Evolutionary conservation across 2,797 vertebrate species (phyloP).

Genomic region (Cirrhinus mrigala): DNA sequence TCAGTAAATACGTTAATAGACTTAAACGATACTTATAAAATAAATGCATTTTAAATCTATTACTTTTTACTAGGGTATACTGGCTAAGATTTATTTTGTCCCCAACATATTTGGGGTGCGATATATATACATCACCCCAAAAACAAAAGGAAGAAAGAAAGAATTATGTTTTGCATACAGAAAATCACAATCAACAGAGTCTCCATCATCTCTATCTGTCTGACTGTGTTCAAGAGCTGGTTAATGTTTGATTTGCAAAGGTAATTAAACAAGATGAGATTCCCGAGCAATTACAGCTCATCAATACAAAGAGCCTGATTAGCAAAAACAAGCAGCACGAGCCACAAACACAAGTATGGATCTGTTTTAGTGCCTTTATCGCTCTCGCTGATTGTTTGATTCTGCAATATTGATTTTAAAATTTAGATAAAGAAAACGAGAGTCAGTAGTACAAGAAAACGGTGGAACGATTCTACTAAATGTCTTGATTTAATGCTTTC

Average conservation of each 20-base stretch:
- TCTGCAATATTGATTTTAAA: background rate
- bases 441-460: background rate
- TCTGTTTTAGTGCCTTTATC: background rate
- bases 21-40: too few species aligned
- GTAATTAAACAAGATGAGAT: slow-evolving; percentile 52
- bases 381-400: background rate
- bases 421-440: background rate
- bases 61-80: too few species aligned
- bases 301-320: slow-evolving; percentile 54
- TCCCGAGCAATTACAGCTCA: slow-evolving; percentile 54
- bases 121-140: background rate
- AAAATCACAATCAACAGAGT: slow-evolving; percentile 21
- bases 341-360: slow-evolving; percentile 43
- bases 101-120: too few species aligned
- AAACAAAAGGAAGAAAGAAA: background rate
- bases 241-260: slow-evolving; percentile 52
- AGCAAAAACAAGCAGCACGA: slow-evolving; percentile 36
- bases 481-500: background rate
- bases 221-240: slow-evolving; percentile 35
- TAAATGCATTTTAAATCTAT: too few species aligned
- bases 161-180: background rate
- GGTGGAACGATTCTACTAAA: background rate
- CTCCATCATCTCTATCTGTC: slow-evolving; percentile 31
- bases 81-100: too few species aligned
- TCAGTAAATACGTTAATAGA: too few species aligned